phyloP scores from a whole-genome alignment of 1,140 invertebrate genomes.

The Hydropsyche tenuis region DNA sequence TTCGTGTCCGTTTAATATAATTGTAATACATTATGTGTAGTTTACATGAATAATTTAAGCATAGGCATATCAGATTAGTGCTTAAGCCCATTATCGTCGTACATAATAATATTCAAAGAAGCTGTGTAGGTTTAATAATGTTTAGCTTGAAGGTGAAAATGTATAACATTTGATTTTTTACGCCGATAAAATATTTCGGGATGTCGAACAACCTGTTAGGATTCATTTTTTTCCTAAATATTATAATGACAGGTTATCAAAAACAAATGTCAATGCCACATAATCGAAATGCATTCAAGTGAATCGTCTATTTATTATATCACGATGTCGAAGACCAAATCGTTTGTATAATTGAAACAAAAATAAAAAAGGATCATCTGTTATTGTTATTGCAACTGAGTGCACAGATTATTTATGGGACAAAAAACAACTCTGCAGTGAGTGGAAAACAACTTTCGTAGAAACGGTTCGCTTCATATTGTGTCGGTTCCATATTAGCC shows the following conservation, averaged over 20 bases:
- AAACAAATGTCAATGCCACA: too few species aligned
- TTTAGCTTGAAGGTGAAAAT: slow-evolving; percentile 17
- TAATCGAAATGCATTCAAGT: too few species aligned
- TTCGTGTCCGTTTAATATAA: background rate
- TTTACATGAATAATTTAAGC: slow-evolving; percentile 10
- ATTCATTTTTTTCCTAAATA: too few species aligned
- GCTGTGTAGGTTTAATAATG: background rate
- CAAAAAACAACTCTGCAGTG: slow-evolving; percentile 15
- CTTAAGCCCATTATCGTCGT: background rate
- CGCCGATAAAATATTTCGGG: background rate
- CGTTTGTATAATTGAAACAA: background rate
- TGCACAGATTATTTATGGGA: slow-evolving; percentile 14
- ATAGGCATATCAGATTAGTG: background rate
- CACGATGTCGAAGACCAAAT: too few species aligned
- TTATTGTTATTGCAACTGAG: slow-evolving; percentile 8
- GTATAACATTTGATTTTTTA: background rate
- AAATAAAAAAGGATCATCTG: slow-evolving; percentile 6
- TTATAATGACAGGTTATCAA: too few species aligned
- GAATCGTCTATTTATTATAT: too few species aligned
- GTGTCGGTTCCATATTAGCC: slow-evolving; percentile 35
- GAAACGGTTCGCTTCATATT: slow-evolving; percentile 28
- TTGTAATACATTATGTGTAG: too few species aligned
- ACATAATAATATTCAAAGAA: background rate
- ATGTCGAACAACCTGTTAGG: too few species aligned
- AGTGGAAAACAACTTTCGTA: slow-evolving; percentile 39